Evolutionary conservation across 1,140 invertebrate species (phyloP).

Genomic region (Neodiprion fabricii): DNA sequence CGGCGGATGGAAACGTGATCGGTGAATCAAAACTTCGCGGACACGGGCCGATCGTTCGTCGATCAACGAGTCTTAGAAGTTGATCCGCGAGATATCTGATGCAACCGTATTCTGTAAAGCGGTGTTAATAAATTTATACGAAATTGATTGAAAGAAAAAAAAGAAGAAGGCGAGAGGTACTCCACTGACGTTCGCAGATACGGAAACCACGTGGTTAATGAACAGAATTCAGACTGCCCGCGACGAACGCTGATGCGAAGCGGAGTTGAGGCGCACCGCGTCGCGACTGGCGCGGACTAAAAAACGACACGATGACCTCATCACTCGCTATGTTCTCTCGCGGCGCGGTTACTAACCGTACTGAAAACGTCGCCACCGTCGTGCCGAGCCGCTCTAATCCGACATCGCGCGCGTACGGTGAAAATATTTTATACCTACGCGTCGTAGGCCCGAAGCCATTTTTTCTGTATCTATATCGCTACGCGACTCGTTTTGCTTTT

Average conservation of each 20-base stretch:
- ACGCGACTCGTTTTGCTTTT: background rate
- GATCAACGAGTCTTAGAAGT: no score
- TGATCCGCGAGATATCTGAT: no score
- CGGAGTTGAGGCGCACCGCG: constrained; percentile 46
- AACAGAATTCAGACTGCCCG: constrained; percentile 6
- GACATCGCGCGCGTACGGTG: background rate
- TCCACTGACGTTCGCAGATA: background rate
- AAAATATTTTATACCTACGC: background rate
- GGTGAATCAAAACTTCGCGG: no score
- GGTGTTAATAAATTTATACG: no score
- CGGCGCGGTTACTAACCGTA: constrained; percentile 48
- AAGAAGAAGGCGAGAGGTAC: no score
- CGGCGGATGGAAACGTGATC: no score
- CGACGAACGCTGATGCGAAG: constrained; percentile 1
- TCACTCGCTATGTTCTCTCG: constrained; percentile 46
- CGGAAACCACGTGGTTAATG: background rate
- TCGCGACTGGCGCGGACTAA: constrained; percentile 48
- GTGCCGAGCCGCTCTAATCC: background rate
- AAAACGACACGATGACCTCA: constrained; percentile 57
- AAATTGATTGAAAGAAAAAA: no score
- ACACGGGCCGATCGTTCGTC: no score
- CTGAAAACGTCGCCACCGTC: constrained; percentile 46
- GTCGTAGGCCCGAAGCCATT: background rate
- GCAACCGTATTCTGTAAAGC: no score
- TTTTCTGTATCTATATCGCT: background rate